These are phyloP conservation scores for Hyaena hyaena DNA, from an alignment of 2,113 vertebrate genomes.

Conservation along the genomic window DNA sequence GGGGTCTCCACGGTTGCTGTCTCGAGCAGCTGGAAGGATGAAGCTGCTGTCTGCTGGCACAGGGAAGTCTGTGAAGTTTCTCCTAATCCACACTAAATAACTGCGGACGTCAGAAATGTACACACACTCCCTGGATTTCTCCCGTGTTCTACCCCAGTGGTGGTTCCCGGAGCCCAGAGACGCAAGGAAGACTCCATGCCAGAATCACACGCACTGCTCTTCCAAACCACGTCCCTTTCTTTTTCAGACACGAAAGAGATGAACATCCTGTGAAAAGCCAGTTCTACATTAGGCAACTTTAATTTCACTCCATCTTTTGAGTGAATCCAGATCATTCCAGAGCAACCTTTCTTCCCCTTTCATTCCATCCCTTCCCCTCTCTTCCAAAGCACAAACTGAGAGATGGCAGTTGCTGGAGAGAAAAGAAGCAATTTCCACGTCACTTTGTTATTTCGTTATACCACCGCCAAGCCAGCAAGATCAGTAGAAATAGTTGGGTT, in stretches of 20 bases:
- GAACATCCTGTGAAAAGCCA: neutral
- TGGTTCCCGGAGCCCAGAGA: neutral
- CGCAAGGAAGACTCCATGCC: neutral
- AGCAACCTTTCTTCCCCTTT: neutral
- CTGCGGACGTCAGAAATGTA: neutral
- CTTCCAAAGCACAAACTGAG: neutral
- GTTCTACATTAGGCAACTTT: neutral
- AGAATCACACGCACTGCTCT: neutral
- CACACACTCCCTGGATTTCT: neutral
- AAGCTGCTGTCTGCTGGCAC: neutral
- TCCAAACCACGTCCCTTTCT: neutral
- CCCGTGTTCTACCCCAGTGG: fast-evolving
- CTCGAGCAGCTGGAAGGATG: neutral
- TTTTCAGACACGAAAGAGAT: neutral
- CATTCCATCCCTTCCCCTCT: neutral
- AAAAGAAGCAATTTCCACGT: neutral
- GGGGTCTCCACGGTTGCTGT: neutral
- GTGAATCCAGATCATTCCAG: neutral
- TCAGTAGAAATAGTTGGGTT: neutral
- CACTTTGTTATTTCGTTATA: neutral
- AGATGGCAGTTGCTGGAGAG: neutral
- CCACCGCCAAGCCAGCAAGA: neutral
- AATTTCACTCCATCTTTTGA: neutral
- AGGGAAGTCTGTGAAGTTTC: neutral
- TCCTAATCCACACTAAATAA: neutral